Conservation (phyloP, 2,888 invertebrate genomes). For the Eupeodes latifasciatus region DNA sequence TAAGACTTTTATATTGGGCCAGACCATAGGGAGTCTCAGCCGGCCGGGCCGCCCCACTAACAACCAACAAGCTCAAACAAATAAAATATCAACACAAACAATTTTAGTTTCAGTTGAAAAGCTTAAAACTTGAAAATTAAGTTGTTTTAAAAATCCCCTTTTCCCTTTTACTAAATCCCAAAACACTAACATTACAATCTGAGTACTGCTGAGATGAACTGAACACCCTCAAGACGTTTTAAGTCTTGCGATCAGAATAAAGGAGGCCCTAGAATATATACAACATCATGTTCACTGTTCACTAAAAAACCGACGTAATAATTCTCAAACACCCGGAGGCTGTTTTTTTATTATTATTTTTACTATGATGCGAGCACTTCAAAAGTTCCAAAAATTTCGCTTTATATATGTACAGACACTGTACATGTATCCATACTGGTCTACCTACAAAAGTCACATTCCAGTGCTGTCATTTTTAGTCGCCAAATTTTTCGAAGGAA, state of each 20-base stretch:
- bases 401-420: not conserved
- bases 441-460: not conserved
- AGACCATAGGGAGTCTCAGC: conserved; percentile 37
- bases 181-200: conserved; percentile 15
- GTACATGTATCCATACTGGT: not conserved
- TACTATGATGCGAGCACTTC: conserved; percentile 24
- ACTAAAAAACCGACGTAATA: conserved; percentile 65
- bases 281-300: conserved; percentile 17
- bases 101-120: conserved; percentile 67
- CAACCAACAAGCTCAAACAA: conserved; percentile 54
- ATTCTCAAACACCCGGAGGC: conserved; percentile 64
- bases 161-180: conserved; percentile 7
- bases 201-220: not conserved
- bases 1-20: conserved; percentile 46
- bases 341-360: not conserved
- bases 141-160: conserved; percentile 45
- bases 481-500: too few relatives aligned
- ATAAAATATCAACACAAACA: conserved; percentile 71
- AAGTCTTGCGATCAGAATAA: conserved; percentile 37
- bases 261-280: conserved; percentile 44
- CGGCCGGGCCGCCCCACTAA: not conserved
- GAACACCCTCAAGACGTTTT: conserved; percentile 59
- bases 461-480: conserved; percentile 6
- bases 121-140: conserved; percentile 66
- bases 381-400: not conserved